Percentiles rank a stretch among this genome's conserved stretches.
These are phyloP conservation scores for Heliconius hewitsoni DNA, from an alignment of 1,140 invertebrate genomes.

Conservation along the genomic window DNA sequence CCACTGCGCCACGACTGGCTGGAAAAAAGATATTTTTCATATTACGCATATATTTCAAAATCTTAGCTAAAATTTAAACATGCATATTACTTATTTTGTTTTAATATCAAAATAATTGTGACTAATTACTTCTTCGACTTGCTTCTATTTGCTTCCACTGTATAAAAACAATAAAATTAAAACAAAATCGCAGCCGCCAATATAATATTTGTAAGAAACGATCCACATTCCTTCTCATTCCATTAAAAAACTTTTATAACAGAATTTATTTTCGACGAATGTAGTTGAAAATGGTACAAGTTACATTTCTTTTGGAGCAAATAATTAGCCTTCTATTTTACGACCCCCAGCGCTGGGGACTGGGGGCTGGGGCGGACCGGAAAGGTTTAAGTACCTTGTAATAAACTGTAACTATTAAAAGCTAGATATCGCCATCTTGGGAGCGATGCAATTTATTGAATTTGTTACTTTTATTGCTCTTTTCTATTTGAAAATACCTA, in stretches of 20 bases:
- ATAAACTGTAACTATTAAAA: constrained; percentile 34
- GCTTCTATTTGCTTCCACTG: no score
- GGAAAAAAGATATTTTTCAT: no score
- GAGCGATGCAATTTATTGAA: constrained; percentile 26
- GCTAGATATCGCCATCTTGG: constrained; percentile 27
- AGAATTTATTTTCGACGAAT: neutral
- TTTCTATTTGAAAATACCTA: constrained; percentile 8
- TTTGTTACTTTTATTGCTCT: constrained; percentile 27
- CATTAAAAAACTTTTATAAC: neutral
- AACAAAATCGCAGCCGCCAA: no score
- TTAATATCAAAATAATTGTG: no score
- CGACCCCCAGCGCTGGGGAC: constrained; percentile 19
- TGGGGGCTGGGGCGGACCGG: constrained; percentile 12
- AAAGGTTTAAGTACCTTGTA: constrained; percentile 29
- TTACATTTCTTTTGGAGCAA: constrained; percentile 16
- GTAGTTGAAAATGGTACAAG: neutral
- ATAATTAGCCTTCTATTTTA: constrained; percentile 22
- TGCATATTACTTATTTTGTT: no score
- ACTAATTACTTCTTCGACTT: no score
- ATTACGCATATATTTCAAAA: no score
- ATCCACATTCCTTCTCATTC: neutral
- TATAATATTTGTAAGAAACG: neutral
- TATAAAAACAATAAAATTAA: no score
- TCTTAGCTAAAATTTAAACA: no score
- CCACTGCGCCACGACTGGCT: no score